Base-by-base conservation (phyloP, 1,140 invertebrate species). In the Atta texana region DNA sequence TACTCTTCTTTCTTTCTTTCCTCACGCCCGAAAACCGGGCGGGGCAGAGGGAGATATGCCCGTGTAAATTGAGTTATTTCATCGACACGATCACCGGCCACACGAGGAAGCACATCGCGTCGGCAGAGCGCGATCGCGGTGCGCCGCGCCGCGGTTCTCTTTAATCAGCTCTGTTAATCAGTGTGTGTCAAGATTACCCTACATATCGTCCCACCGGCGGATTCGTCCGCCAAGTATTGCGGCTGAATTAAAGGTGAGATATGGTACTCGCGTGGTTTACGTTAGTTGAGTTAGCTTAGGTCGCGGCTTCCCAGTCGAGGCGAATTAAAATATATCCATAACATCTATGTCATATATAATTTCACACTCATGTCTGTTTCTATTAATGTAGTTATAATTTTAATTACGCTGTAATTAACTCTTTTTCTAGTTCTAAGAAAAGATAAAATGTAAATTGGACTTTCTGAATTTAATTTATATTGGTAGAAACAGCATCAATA, bases 171-270 rank as follows among this genome's bases (percentile, higher is more conserved):
- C 90, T 92, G 91, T 92, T 93, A 91, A 93, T 89, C 88, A 90
- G 87, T 85, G 89, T 91, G 92, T 92, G 92, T 92, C 91, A 93
- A 93, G 92, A 92, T 91, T 93, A 92, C 81, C 90, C 87, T 90
- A 90, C 75, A 90, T 88, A 89, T 88, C 82, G 78, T 51, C 63
- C 86, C 87, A 82, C 78, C 87, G 89, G 88, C 66, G 86, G 63
- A 85, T 69, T 53, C 51, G 18, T 53, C 51, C 24, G 44, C 24
- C 18, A 72, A 64, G 85, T 39, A 85, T 76, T 31, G 12, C 51
- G 12, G 72, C 34, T 80, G 85, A 63, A 87, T 44, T 12, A 75
- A 49, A 90, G 85, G 88, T 90, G 55, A 84, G 51, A 61, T 44
- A 44, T 53, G 16, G n/a, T n/a, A 24, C 12, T 4, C n/a, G 21